Evolutionary conservation across 2,888 invertebrate genomes (phyloP).

Genomic region (Eumerus sabulonum): DNA sequence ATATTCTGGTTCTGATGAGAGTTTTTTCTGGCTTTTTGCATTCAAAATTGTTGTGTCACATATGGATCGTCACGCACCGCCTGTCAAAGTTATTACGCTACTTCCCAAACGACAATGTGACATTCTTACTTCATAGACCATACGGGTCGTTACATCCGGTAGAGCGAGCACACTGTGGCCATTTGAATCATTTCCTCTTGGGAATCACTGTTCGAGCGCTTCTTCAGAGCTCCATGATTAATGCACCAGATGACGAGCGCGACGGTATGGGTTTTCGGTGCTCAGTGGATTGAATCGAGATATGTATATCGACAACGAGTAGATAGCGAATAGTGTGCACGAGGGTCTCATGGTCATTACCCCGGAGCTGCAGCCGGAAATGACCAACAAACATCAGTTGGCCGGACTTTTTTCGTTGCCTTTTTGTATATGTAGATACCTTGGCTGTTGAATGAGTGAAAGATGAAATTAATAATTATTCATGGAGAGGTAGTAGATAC

Average conservation of each 20-base stretch:
- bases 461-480: too few species aligned
- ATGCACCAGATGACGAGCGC: slow-evolving; percentile 1
- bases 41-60: slow-evolving; percentile 32
- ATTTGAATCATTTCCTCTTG: slow-evolving; percentile 27
- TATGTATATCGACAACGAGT: slow-evolving; percentile 32
- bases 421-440: too few species aligned
- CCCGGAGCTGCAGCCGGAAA: slow-evolving; percentile 39
- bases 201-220: too few species aligned
- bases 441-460: too few species aligned
- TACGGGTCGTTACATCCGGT: slow-evolving; percentile 50
- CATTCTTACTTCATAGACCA: slow-evolving; percentile 18
- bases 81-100: slow-evolving; percentile 35
- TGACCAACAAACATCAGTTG: not conserved
- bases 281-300: slow-evolving; percentile 21
- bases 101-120: not conserved
- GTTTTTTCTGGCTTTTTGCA: slow-evolving; percentile 19
- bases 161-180: slow-evolving; percentile 1
- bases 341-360: slow-evolving; percentile 57
- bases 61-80: slow-evolving; percentile 60
- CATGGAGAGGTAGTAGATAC: too few species aligned
- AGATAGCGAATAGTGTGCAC: slow-evolving; percentile 21
- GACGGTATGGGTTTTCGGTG: slow-evolving; percentile 5
- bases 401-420: not conserved
- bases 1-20: not conserved
- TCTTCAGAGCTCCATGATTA: slow-evolving; percentile 8